Percentiles rank a stretch among this genome's conserved stretches.
Conservation (phyloP, 2,113 vertebrate species). For the rat (Rattus norvegicus) region GRCr8 NC_086032.1:106619001-106619500, state of each 20-base stretch:
- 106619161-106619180: background rate
- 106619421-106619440: background rate
- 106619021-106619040: background rate
- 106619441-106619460: background rate
- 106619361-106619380: background rate
- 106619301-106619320: background rate
- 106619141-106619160: background rate
- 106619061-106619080: background rate
- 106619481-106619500: background rate
- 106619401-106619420: background rate
- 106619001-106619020: background rate
- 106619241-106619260: background rate
- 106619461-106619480: background rate
- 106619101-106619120: background rate
- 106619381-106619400: background rate
- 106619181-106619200: background rate
- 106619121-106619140: background rate
- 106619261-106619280: constrained; percentile 9
- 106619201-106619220: background rate
- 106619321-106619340: background rate
- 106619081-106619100: background rate
- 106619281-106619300: background rate
- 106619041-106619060: background rate
- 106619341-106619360: background rate
- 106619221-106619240: background rate